phyloP scores from a whole-genome alignment of 2,113 vertebrate genomes.

The Dolichallabes microphthalmus region DNA sequence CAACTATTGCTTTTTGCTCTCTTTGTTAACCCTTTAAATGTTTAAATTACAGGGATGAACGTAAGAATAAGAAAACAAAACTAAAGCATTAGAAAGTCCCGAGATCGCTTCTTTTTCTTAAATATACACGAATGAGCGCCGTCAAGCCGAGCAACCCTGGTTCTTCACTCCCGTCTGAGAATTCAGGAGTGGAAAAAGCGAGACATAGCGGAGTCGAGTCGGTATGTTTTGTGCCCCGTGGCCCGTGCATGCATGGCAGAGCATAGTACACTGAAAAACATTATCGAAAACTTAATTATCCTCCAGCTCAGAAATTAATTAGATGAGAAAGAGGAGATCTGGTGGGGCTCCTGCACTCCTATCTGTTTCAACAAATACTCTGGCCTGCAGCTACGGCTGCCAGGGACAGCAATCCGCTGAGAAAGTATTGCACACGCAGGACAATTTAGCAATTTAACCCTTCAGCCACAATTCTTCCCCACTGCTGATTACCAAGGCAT shows the following conservation, averaged over 20 bases:
- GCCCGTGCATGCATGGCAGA: conserved; percentile 57
- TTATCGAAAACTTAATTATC: conserved; percentile 77
- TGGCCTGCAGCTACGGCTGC: conserved; percentile 52
- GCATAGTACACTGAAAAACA: conserved; percentile 68
- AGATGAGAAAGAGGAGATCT: conserved; percentile 57
- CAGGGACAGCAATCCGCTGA: conserved; percentile 47
- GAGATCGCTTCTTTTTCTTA: not conserved
- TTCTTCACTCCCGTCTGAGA: conserved; percentile 37
- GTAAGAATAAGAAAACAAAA: conserved; percentile 4
- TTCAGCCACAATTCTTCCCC: conserved; percentile 10
- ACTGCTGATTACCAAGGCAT: conserved; percentile 17
- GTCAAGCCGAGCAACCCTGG: conserved; percentile 61
- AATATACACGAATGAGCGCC: conserved; percentile 15
- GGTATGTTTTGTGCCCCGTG: conserved; percentile 64
- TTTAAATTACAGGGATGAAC: not conserved
- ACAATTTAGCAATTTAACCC: conserved; percentile 49
- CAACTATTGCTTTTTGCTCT: not conserved
- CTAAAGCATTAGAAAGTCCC: conserved; percentile 3
- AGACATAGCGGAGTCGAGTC: conserved; percentile 47
- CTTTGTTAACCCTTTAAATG: not conserved
- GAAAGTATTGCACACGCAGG: conserved; percentile 23
- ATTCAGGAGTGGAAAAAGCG: conserved; percentile 43
- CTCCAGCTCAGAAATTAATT: conserved; percentile 73
- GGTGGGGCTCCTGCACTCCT: conserved; percentile 55
- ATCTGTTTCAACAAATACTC: conserved; percentile 63